phyloP scores from a whole-genome alignment of 2,113 vertebrate species.

The Garra rufa region DNA sequence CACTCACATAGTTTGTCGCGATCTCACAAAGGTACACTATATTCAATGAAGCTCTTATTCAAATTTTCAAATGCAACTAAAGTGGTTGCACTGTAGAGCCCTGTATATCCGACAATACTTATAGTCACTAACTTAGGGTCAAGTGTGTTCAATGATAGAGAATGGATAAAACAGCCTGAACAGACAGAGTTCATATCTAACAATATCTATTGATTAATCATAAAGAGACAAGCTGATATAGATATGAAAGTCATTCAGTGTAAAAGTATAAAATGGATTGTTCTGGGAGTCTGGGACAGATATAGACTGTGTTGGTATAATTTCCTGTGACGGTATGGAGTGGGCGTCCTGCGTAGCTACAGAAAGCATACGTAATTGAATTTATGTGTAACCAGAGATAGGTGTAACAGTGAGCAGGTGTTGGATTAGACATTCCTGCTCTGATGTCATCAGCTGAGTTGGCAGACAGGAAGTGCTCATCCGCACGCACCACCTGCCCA shows the following conservation, averaged over 20 bases:
- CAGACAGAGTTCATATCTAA: not conserved
- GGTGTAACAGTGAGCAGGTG: slow-evolving; percentile 46
- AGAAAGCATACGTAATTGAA: not conserved
- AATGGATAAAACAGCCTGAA: not conserved
- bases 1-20: no score
- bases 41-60: no score
- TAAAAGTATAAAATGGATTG: not conserved
- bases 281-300: not conserved
- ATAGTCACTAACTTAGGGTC: no score
- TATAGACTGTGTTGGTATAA: not conserved
- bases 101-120: no score
- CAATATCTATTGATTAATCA: slow-evolving; percentile 9
- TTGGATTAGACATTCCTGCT: slow-evolving; percentile 24
- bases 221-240: not conserved
- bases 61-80: no score
- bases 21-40: no score
- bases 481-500: slow-evolving; percentile 26
- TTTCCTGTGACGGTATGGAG: slow-evolving; percentile 18
- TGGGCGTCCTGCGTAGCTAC: slow-evolving; percentile 8
- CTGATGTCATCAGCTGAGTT: slow-evolving; percentile 46
- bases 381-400: slow-evolving; percentile 10
- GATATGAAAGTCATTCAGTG: not conserved
- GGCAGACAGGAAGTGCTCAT: slow-evolving; percentile 29
- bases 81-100: no score
- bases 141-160: not conserved